These are phyloP conservation scores for Papilio helenus DNA, from an alignment of 1,140 invertebrate genomes.

Conservation along the genomic window DNA sequence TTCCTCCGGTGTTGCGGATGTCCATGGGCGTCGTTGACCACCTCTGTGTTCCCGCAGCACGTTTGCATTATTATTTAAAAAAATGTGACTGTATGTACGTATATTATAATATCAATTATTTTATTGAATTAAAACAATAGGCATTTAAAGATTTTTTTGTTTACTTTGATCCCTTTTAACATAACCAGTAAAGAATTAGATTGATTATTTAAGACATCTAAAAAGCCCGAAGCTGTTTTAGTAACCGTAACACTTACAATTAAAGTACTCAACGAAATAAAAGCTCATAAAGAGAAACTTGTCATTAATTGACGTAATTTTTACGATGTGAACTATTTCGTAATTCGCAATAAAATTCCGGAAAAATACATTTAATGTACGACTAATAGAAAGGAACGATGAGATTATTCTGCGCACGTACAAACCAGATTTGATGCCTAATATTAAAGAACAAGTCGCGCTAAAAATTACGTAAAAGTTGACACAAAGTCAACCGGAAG, in stretches of 20 bases:
- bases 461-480: conserved; percentile 39
- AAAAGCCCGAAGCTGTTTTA: not conserved
- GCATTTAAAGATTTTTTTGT: too few species aligned
- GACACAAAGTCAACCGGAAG: conserved; percentile 56
- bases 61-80: too few species aligned
- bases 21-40: too few species aligned
- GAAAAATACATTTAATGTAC: conserved; percentile 19
- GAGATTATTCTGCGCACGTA: conserved; percentile 25
- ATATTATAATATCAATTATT: too few species aligned
- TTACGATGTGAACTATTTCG: conserved; percentile 34
- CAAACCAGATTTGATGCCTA: conserved; percentile 30
- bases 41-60: too few species aligned
- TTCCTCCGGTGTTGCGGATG: too few species aligned
- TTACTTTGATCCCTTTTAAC: too few species aligned
- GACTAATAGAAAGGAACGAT: conserved; percentile 10
- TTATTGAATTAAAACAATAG: too few species aligned
- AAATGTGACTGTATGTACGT: too few species aligned
- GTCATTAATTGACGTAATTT: conserved; percentile 36
- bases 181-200: not conserved
- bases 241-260: not conserved
- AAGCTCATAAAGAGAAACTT: conserved; percentile 1
- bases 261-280: not conserved
- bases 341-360: conserved; percentile 3
- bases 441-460: conserved; percentile 22
- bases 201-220: not conserved